Base-by-base conservation (phyloP, 1,140 invertebrate genomes). In the Lethrus apterus region DNA sequence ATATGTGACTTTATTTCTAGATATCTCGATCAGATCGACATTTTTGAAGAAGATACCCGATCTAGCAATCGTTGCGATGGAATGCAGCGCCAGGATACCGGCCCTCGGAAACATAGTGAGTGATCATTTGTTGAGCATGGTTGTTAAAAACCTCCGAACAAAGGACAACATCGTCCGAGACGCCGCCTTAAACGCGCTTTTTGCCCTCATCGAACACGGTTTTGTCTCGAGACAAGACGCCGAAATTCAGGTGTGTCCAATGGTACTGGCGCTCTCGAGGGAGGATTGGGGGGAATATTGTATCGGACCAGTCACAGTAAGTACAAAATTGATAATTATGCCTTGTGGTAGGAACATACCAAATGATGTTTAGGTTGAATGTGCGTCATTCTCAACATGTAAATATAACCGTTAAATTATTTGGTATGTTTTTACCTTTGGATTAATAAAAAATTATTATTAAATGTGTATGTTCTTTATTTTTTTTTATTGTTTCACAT, bases 161-260 rank as follows among this genome's bases (percentile, higher is more conserved):
- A 49, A 41, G 3, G 58, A 63, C n/a, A 54, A 53, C 32, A 40
- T 52, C 26, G 48, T 58, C 1, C 47, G 54, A 24, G 59, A 56
- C 14, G 41, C 46, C 26, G 56, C 60, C 13, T 50, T 56, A 23
- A 20, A 34, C 3, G 43, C 60, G 8, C 51, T 66, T 4, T 51
- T 65, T 15, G 40, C 56, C 14, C 30, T 66, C 23, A 54, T 65
- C 34, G 55, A 66, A 40, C 51, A 57, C 24, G 52, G 51, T 29
- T 51, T 56, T 18, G 52, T 66, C 13, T 54, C 50, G 10, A 54
- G 55, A 46, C 41, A 48, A 14, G 58, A 64, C 44, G 57, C 54
- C 8, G 64, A 66, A 52, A 58, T 62, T 29, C 52, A 61, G 62
- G 57, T 65, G 20, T 66, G 64, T 49, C 64, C 64, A 2, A 50